Percentiles rank a stretch among this genome's conserved stretches.
Conservation (phyloP, 2,797 vertebrate genomes). For the Thunnus albacares region DNA sequence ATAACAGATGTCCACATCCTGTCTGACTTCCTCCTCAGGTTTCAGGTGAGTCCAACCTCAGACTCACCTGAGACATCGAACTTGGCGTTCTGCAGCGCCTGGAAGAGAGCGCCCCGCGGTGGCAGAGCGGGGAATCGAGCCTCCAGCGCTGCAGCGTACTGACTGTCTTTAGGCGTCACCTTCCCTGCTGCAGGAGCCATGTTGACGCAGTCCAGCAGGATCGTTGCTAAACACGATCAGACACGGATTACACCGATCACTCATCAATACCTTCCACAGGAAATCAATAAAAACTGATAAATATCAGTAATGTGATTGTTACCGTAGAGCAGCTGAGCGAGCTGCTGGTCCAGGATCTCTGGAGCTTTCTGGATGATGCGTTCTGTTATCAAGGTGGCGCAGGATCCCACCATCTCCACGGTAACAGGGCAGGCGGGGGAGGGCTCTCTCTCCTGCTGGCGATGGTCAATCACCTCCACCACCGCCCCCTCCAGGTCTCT, state of each 20-base stretch:
- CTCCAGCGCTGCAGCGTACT: slow-evolving; percentile 84
- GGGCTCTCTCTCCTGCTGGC: slow-evolving; percentile 82
- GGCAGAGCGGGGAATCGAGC: slow-evolving; percentile 88
- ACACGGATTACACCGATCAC: neutral
- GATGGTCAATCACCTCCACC: slow-evolving; percentile 93
- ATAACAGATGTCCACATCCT: no score
- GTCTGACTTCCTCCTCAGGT: no score
- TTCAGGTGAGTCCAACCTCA: neutral
- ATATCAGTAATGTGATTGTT: neutral
- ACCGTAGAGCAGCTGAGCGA: slow-evolving; percentile 91
- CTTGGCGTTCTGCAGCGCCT: slow-evolving; percentile 90
- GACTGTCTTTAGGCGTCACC: slow-evolving; percentile 90
- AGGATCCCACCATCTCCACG: slow-evolving; percentile 91
- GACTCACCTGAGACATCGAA: slow-evolving; percentile 92
- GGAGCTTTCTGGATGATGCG: slow-evolving; percentile 89
- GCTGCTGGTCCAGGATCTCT: slow-evolving; percentile 87
- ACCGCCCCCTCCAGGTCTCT: slow-evolving; percentile 88
- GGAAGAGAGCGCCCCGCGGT: slow-evolving; percentile 85
- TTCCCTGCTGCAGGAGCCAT: slow-evolving; percentile 92
- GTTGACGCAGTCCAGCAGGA: slow-evolving; percentile 94
- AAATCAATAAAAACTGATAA: no score
- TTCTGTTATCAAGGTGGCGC: slow-evolving; percentile 91
- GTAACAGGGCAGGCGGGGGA: slow-evolving; percentile 84
- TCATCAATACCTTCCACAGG: neutral
- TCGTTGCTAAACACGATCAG: slow-evolving; percentile 83